A percentile compares a stretch with the other conserved stretches of the same genome.
These are phyloP conservation scores for Drosophila mimetica DNA, from an alignment of 2,888 invertebrate genomes.

Conservation along the genomic window DNA sequence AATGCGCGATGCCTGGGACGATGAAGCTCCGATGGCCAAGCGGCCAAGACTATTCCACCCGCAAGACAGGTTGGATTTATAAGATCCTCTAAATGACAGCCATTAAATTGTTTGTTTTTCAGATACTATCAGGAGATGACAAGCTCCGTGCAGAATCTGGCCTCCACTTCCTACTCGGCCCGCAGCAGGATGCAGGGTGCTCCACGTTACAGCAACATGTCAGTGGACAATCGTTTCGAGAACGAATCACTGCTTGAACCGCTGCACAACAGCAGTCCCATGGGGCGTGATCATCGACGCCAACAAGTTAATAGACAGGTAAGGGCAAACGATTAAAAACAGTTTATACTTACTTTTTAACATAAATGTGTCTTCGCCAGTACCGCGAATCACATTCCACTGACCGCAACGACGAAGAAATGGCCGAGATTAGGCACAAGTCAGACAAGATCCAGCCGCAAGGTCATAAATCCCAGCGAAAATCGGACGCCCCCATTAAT, in stretches of 20 bases:
- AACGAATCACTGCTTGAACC: constrained; percentile 46
- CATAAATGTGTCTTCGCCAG: constrained; percentile 8
- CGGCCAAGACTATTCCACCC: constrained; percentile 85
- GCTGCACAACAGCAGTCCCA: constrained; percentile 62
- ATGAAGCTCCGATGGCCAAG: constrained; percentile 88
- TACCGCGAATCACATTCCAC: constrained; percentile 55
- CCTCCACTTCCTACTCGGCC: constrained; percentile 3
- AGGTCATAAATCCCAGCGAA: background rate
- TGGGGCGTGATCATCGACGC: no score
- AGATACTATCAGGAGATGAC: constrained; percentile 48
- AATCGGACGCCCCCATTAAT: constrained; percentile 15
- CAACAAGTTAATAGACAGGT: constrained; percentile 21
- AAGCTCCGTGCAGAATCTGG: constrained; percentile 43
- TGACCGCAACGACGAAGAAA: constrained; percentile 14
- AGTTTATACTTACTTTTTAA: no score
- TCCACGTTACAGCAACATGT: constrained; percentile 10
- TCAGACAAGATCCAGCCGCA: background rate
- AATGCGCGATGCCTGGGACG: constrained; percentile 91
- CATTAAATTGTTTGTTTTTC: no score
- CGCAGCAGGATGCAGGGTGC: background rate
- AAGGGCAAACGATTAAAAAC: no score
- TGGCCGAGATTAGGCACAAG: background rate
- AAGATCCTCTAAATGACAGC: no score
- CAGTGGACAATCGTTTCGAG: constrained; percentile 49
- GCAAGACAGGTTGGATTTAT: constrained; percentile 4